Conservation (phyloP, 2,797 vertebrate species). For the Cirrhinus mrigala region DNA sequence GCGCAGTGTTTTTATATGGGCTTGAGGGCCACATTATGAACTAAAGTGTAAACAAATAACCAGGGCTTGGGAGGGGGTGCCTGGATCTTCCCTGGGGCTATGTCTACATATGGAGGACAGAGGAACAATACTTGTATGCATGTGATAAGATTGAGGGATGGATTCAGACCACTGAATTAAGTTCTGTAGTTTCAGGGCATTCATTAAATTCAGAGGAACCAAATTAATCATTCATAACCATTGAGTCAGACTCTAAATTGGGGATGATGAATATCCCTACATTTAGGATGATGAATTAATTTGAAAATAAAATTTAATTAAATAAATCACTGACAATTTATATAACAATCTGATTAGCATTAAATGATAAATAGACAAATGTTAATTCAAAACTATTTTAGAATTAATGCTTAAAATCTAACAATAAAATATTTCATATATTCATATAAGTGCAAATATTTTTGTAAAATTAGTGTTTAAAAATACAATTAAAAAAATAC, state of each 20-base stretch:
- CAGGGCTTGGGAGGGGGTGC: constrained; percentile 18
- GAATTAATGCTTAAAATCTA: neutral
- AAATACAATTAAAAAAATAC: neutral
- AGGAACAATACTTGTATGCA: constrained; percentile 12
- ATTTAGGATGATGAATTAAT: neutral
- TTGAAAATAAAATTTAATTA: neutral
- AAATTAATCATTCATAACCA: neutral
- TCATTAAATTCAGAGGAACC: neutral
- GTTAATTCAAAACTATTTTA: neutral
- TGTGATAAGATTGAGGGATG: neutral
- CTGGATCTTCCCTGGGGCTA: constrained; percentile 20
- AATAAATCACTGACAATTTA: neutral
- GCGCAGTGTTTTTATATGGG: constrained; percentile 53
- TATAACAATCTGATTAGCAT: neutral
- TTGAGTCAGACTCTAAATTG: neutral
- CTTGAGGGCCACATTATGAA: constrained; percentile 62
- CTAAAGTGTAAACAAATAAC: constrained; percentile 66
- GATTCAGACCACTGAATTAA: neutral
- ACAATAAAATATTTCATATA: neutral
- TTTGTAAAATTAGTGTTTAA: neutral
- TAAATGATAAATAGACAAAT: neutral
- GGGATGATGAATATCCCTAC: neutral
- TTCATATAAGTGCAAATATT: neutral
- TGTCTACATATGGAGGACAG: constrained; percentile 16
- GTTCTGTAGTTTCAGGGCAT: neutral